Percentiles rank a stretch among this genome's conserved stretches.
Conservation (phyloP, 2,797 vertebrate species). For the Sparus aurata region DNA sequence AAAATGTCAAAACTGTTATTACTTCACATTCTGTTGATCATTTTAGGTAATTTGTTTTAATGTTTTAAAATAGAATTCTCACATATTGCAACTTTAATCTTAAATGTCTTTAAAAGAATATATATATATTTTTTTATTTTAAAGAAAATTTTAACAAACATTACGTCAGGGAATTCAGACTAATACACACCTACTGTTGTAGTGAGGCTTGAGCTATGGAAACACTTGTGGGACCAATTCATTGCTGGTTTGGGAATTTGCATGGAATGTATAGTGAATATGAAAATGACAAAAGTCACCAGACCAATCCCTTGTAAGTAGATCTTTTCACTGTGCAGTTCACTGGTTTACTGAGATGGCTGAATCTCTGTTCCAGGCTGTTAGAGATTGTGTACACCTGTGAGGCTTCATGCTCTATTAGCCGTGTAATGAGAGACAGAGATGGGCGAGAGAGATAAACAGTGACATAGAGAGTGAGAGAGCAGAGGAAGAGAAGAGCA, state of each 20-base stretch:
- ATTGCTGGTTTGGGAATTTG: neutral
- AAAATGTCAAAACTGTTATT: too few species aligned
- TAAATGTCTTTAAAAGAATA: too few species aligned
- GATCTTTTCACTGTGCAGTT: neutral
- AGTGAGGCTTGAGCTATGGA: neutral
- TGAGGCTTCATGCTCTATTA: constrained; percentile 43
- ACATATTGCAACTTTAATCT: too few species aligned
- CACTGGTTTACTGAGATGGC: constrained; percentile 21
- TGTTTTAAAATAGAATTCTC: too few species aligned
- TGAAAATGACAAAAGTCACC: neutral
- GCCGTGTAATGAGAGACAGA: constrained; percentile 24
- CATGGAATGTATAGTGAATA: neutral
- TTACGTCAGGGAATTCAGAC: neutral
- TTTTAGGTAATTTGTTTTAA: too few species aligned
- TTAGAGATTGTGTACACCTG: constrained; percentile 44
- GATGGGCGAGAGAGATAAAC: constrained; percentile 1
- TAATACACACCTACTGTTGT: neutral
- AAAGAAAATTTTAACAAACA: too few species aligned
- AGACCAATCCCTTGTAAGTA: neutral
- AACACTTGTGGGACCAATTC: neutral
- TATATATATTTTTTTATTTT: too few species aligned
- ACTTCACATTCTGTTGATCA: too few species aligned
- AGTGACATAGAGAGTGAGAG: neutral
- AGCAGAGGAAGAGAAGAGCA: neutral
- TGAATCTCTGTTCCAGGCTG: constrained; percentile 40